phyloP scores from a whole-genome alignment of 2,113 vertebrate genomes.

The Engraulis encrasicolus region DNA sequence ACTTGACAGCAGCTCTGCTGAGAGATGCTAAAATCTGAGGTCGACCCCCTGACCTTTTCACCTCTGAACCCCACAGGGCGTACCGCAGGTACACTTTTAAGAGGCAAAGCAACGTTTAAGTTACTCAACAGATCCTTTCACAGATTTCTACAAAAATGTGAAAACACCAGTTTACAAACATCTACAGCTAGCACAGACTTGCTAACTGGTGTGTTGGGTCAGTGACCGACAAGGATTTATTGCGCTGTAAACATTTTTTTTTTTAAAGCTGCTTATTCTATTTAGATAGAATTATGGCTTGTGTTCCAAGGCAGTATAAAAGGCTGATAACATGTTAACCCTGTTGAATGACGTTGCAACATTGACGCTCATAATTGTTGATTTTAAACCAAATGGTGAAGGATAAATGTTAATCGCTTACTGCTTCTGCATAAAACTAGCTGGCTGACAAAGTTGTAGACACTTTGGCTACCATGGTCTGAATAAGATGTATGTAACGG shows the following conservation, averaged over 20 bases:
- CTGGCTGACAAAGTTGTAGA: neutral
- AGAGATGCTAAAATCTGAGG: neutral
- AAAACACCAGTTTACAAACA: neutral
- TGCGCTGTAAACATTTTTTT: constrained; percentile 4
- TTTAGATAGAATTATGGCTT: neutral
- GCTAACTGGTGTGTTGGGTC: no score
- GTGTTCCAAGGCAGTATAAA: neutral
- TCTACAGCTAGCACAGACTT: neutral
- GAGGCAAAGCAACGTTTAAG: neutral
- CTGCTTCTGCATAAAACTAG: neutral
- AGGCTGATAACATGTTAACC: neutral
- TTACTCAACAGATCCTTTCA: neutral
- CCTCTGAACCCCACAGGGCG: neutral
- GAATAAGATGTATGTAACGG: no score
- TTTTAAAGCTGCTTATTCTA: no score
- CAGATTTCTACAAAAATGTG: neutral
- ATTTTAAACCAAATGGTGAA: neutral
- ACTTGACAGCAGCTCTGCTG: constrained; percentile 27
- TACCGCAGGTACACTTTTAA: neutral
- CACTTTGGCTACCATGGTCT: no score
- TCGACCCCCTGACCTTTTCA: neutral
- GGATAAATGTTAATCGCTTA: neutral
- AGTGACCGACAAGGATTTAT: no score
- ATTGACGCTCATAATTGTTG: no score
- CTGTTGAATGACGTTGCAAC: no score